Base-by-base conservation (phyloP, 2,113 vertebrate genomes). In the Meles meles region DNA sequence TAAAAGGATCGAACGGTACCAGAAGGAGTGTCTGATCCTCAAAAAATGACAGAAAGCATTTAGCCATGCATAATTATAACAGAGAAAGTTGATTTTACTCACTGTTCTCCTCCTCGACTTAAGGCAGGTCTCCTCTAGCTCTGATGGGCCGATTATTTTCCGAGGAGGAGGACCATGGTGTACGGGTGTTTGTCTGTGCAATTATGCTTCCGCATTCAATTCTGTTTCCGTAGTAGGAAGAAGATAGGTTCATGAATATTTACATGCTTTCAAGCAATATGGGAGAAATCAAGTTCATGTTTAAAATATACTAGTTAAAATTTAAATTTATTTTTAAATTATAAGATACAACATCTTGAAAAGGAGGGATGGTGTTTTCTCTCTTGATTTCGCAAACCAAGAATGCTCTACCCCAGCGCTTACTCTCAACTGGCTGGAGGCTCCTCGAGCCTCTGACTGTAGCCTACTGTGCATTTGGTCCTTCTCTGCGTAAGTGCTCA, bases 121-220 rank as follows among this genome's bases (percentile, higher is more conserved):
- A 65, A 79, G 83, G 52, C 37, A 31, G 25, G 1, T 47, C 6
- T 65, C 18, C 39, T 17, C 31, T 27, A 47, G 37, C 21, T 47
- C 11, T 23, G 65, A 63, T 61, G 63, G 79, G 42, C 44, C 21
- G 13, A 3, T 15, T 18, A n/a, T 84, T 57, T 72, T 72, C 77
- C 65, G 31, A 67, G 61, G 21, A 49, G 4, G 14, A 23, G 13
- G 37, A 59, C 2, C 10, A 0, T 1, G 21, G 27, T 7, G 18
- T 20, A 2, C 8, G 3, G 6, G 7, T 15, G 14, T 61, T 13
- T 29, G 37, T 10, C 9, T 12, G 27, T 27, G 34, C 49, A 11
- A 18, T 17, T 27, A 8, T 11, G n/a, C 3, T 72, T 20, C 55
- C 4, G 2, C 42, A 12, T 21, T 72, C 34, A 21, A 29, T 61